Percentiles rank a stretch among this genome's conserved stretches.
phyloP scores from a whole-genome alignment of 2,113 vertebrate species.

The Phaetusa simplex region DNA sequence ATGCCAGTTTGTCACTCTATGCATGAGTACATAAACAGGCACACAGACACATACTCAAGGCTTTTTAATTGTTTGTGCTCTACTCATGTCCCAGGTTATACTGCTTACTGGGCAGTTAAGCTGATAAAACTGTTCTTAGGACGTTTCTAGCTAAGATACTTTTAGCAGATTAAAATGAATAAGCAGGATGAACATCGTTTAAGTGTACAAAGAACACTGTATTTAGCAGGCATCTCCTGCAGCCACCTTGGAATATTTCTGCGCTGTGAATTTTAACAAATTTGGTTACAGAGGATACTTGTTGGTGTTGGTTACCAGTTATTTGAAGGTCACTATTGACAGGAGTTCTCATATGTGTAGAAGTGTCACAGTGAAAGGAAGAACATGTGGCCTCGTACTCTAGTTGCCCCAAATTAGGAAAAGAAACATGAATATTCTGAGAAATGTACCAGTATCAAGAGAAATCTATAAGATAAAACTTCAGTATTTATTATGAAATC shows the following conservation, averaged over 20 bases:
- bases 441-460: background rate
- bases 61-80: background rate
- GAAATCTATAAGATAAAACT: background rate
- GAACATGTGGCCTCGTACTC: background rate
- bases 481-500: background rate
- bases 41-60: background rate
- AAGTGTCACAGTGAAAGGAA: background rate
- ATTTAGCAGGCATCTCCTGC: background rate
- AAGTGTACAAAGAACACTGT: background rate
- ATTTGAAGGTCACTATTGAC: background rate
- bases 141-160: constrained; percentile 31
- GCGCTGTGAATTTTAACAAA: background rate
- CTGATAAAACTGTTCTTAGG: constrained; percentile 32
- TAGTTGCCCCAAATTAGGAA: background rate
- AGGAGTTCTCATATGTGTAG: background rate
- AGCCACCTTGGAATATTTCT: background rate
- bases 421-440: background rate
- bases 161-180: constrained; percentile 48
- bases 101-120: background rate
- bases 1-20: background rate
- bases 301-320: background rate
- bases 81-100: background rate
- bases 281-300: background rate
- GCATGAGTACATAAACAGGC: too few relatives aligned
- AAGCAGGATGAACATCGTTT: constrained; percentile 13